Conservation (phyloP, 2,113 vertebrate genomes). For the Amblyopsis rosae region DNA sequence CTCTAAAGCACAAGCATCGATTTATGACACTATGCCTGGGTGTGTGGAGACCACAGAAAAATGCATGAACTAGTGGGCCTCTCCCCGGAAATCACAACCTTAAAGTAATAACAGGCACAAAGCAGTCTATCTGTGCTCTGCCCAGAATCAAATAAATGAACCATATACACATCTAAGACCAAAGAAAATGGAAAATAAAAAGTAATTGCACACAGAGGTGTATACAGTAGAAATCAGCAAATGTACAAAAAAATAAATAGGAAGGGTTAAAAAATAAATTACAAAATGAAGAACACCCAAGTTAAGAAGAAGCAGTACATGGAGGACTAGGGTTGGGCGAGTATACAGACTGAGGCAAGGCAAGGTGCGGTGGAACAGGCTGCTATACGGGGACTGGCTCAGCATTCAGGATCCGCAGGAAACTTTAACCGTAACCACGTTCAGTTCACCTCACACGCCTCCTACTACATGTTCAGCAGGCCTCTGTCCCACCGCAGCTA, state of each 20-base stretch:
- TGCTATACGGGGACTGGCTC: conserved; percentile 77
- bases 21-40: conserved; percentile 6
- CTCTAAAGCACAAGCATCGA: neutral
- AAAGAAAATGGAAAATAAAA: conserved; percentile 22
- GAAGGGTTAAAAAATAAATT: conserved; percentile 60
- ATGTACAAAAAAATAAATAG: conserved; percentile 75
- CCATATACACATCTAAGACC: conserved; percentile 45
- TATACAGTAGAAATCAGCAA: conserved; percentile 79
- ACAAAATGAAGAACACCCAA: conserved; percentile 52
- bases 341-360: neutral
- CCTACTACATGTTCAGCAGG: conserved; percentile 62
- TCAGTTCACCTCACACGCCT: conserved; percentile 69
- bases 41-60: conserved; percentile 14
- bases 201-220: conserved; percentile 75
- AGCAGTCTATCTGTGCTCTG: conserved; percentile 27
- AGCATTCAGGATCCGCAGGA: conserved; percentile 82
- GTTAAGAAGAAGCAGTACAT: conserved; percentile 54
- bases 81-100: conserved; percentile 41
- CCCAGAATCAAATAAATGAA: conserved; percentile 27
- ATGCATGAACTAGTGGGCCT: conserved; percentile 34
- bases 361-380: conserved; percentile 8
- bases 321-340: neutral
- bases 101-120: conserved; percentile 36
- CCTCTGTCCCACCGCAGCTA: conserved; percentile 43
- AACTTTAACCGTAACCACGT: conserved; percentile 71